Conservation (phyloP, 2,888 invertebrate species). For the Coremacera marginata region DNA sequence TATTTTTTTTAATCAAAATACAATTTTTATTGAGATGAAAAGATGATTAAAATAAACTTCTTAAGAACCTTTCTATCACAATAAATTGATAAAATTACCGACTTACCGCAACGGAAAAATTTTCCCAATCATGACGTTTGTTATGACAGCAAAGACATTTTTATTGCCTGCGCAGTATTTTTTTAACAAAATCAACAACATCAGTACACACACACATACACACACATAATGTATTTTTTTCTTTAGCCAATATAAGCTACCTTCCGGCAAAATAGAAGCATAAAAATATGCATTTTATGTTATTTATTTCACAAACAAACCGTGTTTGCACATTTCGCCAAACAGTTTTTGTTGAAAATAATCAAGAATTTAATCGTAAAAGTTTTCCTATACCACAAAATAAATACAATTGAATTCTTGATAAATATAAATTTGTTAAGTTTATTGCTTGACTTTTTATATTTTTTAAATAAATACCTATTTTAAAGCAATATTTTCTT, state of each 20-base stretch:
- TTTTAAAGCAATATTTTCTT: too few species aligned
- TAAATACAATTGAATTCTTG: neutral
- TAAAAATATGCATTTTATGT: neutral
- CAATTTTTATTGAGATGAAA: too few species aligned
- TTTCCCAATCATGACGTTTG: neutral
- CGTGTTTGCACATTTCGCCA: neutral
- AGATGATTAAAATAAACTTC: too few species aligned
- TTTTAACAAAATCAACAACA: neutral
- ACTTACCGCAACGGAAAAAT: neutral
- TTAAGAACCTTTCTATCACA: too few species aligned
- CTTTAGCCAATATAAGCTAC: neutral
- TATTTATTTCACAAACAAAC: neutral
- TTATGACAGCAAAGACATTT: neutral
- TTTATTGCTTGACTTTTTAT: too few species aligned
- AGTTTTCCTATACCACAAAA: neutral
- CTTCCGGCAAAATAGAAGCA: neutral
- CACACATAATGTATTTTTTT: too few species aligned
- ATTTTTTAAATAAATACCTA: too few species aligned
- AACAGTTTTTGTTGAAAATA: neutral
- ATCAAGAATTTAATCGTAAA: neutral
- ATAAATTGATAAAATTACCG: too few species aligned
- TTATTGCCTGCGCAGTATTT: neutral
- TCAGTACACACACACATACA: too few species aligned
- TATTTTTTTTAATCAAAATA: too few species aligned
- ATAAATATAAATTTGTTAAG: neutral